phyloP scores from a whole-genome alignment of 1,140 invertebrate genomes.

The Pachypeltis micranthus region DNA sequence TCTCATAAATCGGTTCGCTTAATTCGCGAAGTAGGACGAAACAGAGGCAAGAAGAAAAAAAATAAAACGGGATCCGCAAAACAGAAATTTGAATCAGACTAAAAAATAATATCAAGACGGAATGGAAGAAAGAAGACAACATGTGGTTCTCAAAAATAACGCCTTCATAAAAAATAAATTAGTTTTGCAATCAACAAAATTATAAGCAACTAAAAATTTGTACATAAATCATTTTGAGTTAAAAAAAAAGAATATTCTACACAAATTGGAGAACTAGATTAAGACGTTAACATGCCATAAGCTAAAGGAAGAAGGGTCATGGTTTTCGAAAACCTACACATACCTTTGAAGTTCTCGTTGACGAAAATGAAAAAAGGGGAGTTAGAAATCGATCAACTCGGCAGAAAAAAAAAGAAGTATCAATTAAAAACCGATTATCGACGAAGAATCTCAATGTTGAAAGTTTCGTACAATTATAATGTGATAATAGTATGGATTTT shows the following conservation, averaged over 20 bases:
- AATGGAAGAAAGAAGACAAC: not conserved
- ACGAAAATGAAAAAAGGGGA: not conserved
- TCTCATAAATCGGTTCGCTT: not conserved
- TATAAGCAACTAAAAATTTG: constrained; percentile 3
- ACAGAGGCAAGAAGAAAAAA: not conserved
- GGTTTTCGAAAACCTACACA: constrained; percentile 2
- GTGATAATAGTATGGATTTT: not conserved
- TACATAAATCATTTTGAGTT: not conserved
- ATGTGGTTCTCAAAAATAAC: not conserved
- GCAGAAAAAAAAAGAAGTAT: no score
- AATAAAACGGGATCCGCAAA: not conserved
- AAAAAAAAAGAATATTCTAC: not conserved
- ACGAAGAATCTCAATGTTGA: no score
- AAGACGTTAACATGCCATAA: no score
- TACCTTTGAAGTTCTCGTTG: not conserved
- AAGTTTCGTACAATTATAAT: no score
- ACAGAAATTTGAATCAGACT: no score
- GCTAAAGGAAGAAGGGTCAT: no score
- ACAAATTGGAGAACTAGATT: not conserved
- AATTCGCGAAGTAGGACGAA: not conserved
- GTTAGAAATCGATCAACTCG: no score
- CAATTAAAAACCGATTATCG: no score
- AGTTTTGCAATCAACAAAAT: constrained; percentile 3
- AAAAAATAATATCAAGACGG: not conserved
- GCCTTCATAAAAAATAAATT: not conserved